These are phyloP conservation scores for Meandrusa payeni DNA, from an alignment of 2,888 invertebrate genomes.

Conservation along the genomic window DNA sequence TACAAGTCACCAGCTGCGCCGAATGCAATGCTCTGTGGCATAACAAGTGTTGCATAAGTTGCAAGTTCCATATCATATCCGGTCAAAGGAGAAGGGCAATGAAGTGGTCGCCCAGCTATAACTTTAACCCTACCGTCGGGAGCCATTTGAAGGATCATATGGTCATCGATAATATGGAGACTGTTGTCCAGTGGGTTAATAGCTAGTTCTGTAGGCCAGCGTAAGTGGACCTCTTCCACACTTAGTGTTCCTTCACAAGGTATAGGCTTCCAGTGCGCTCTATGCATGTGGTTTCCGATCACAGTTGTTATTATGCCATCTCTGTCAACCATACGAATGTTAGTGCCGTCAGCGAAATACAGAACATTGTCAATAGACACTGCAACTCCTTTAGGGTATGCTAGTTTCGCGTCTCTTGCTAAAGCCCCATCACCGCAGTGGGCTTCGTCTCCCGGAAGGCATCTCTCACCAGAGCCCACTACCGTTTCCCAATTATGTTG, in stretches of 20 bases:
- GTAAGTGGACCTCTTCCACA: constrained; percentile 94
- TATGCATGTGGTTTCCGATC: constrained; percentile 95
- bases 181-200: constrained; percentile 97
- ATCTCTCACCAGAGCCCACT: constrained; percentile 96
- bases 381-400: constrained; percentile 97
- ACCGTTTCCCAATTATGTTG: constrained; percentile 97
- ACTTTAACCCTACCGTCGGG: constrained; percentile 95
- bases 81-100: constrained; percentile 92
- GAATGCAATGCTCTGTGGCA: constrained; percentile 97
- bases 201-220: constrained; percentile 97
- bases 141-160: constrained; percentile 95
- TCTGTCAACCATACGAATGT: constrained; percentile 94
- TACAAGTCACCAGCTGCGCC: constrained; percentile 95
- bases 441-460: constrained; percentile 95
- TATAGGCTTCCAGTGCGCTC: constrained; percentile 95
- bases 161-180: constrained; percentile 97
- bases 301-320: constrained; percentile 96
- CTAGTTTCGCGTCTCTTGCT: constrained; percentile 95
- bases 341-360: constrained; percentile 97
- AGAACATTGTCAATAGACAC: constrained; percentile 95
- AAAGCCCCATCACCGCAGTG: constrained; percentile 97
- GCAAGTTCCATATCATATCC: constrained; percentile 93
- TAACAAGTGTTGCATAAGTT: constrained; percentile 93
- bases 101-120: constrained; percentile 95
- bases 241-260: constrained; percentile 95